phyloP scores from a whole-genome alignment of 2,888 invertebrate genomes.

The Drosophila atripex region DNA sequence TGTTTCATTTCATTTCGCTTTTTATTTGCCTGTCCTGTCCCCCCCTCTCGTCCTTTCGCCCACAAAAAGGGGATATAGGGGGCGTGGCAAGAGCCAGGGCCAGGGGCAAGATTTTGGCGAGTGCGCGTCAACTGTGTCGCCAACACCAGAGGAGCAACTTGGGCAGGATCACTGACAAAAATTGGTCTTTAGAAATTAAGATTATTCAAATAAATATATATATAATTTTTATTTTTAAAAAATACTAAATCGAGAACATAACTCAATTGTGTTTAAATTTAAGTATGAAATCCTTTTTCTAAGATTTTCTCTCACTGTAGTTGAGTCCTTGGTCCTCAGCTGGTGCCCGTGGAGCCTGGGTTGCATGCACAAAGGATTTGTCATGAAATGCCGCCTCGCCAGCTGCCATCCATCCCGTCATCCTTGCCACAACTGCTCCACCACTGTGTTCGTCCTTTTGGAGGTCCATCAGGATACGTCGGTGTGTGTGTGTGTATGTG shows the following conservation, averaged over 20 bases:
- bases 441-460: not conserved
- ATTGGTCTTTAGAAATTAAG: not conserved
- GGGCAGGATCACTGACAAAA: constrained; percentile 1
- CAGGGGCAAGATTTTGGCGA: constrained; percentile 45
- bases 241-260: no score
- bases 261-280: not conserved
- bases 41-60: constrained; percentile 9
- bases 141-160: constrained; percentile 28
- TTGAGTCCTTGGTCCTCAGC: constrained; percentile 1
- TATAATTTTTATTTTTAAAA: not conserved
- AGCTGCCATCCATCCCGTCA: constrained; percentile 24
- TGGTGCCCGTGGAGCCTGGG: constrained; percentile 14
- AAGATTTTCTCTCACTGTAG: not conserved
- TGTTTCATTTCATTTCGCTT: constrained; percentile 32
- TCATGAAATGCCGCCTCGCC: constrained; percentile 47
- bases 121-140: constrained; percentile 48
- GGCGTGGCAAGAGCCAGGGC: constrained; percentile 13
- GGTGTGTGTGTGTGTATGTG: constrained; percentile 7
- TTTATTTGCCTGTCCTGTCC: constrained; percentile 22
- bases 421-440: constrained; percentile 1
- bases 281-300: not conserved
- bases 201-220: no score
- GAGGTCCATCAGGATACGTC: constrained; percentile 11
- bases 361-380: constrained; percentile 42
- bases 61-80: not conserved